These are phyloP conservation scores for Branchellion lobata DNA, from an alignment of 2,888 invertebrate genomes.

Conservation along the genomic window DNA sequence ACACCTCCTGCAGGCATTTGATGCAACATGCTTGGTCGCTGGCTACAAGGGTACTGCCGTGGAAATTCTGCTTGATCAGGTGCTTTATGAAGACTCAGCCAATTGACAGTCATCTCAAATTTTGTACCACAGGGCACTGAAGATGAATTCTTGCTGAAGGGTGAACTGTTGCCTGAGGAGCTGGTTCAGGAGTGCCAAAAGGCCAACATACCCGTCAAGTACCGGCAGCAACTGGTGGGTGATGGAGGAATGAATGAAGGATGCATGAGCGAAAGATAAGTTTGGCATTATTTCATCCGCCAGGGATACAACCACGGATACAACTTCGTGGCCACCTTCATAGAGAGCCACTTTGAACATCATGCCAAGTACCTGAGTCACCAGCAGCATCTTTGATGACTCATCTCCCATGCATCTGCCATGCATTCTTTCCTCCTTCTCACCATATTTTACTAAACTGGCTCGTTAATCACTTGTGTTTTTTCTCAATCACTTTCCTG, in stretches of 20 bases:
- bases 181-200: constrained; percentile 74
- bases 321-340: constrained; percentile 84
- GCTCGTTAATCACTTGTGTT: too few relatives aligned
- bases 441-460: too few relatives aligned
- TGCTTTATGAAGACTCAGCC: constrained; percentile 58
- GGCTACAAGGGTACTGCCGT: constrained; percentile 80
- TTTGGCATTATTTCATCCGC: too few relatives aligned
- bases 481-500: too few relatives aligned
- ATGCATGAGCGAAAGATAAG: too few relatives aligned
- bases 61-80: constrained; percentile 85
- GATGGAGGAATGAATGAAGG: background rate
- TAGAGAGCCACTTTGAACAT: constrained; percentile 86
- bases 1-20: constrained; percentile 75
- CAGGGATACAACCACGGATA: constrained; percentile 91
- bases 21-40: constrained; percentile 80
- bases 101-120: background rate
- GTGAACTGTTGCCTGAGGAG: constrained; percentile 81
- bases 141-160: constrained; percentile 76
- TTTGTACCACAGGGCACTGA: constrained; percentile 73
- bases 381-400: too few relatives aligned
- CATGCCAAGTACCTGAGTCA: constrained; percentile 79
- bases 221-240: constrained; percentile 60
- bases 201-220: constrained; percentile 67
- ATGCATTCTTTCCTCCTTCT: too few relatives aligned
- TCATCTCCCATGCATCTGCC: too few relatives aligned